Percentiles rank a stretch among this genome's conserved stretches.
These are phyloP conservation scores for Phasianus colchicus DNA, from an alignment of 2,113 vertebrate species.

Conservation along the genomic window DNA sequence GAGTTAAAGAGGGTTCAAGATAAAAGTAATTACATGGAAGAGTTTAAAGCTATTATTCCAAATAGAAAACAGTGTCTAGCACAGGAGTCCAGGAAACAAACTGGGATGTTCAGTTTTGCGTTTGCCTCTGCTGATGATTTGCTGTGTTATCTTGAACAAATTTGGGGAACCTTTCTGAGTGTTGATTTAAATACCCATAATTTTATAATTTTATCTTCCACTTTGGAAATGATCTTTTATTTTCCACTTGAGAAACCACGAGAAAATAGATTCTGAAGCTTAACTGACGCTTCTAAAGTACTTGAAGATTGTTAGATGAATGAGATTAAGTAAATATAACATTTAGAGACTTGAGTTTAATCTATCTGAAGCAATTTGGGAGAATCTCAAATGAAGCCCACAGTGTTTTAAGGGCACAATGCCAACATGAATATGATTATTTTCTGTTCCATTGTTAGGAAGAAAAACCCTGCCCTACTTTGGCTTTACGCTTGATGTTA, in stretches of 20 bases:
- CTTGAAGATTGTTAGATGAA: not conserved
- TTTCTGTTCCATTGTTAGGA: not conserved
- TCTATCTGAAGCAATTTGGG: not conserved
- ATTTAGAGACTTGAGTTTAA: not conserved
- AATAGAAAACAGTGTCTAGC: not conserved
- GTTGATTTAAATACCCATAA: not conserved
- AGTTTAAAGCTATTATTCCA: slow-evolving; percentile 1
- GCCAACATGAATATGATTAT: not conserved
- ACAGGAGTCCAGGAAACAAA: not conserved
- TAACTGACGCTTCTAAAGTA: not conserved
- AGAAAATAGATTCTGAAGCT: not conserved
- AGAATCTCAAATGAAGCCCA: not conserved
- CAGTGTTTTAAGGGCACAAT: not conserved
- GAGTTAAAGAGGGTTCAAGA: slow-evolving; percentile 19
- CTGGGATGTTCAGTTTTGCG: not conserved
- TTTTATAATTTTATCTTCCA: slow-evolving; percentile 13
- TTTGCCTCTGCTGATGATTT: not conserved
- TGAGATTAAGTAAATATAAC: not conserved
- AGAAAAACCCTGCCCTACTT: accelerated
- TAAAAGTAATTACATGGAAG: slow-evolving; percentile 24
- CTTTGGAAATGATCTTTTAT: not conserved
- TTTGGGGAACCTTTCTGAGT: not conserved
- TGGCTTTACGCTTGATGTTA: not conserved
- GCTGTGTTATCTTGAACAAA: not conserved
- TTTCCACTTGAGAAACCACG: not conserved